Conservation (phyloP, 1,140 invertebrate species). For the Bombus confusus region DNA sequence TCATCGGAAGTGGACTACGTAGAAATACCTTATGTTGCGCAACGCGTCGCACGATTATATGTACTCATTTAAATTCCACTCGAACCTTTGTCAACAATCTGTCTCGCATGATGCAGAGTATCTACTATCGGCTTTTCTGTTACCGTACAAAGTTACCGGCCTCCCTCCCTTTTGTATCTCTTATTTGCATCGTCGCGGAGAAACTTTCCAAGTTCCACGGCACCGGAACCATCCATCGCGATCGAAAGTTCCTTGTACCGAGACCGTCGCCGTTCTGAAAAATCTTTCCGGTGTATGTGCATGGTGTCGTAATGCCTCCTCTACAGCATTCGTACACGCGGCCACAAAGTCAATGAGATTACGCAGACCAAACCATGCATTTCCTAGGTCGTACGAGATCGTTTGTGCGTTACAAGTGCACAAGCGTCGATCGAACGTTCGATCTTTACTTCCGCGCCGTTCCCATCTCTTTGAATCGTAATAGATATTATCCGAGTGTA, state of each 20-base stretch:
- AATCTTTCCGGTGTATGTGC: constrained; percentile 17
- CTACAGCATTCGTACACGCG: constrained; percentile 3
- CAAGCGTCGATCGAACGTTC: constrained; percentile 22
- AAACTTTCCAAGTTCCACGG: constrained; percentile 51
- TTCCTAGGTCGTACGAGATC: constrained; percentile 56
- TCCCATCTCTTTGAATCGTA: not conserved
- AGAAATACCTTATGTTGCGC: constrained; percentile 40
- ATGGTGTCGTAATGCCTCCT: constrained; percentile 41
- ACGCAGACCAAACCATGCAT: constrained; percentile 30
- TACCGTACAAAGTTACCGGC: constrained; percentile 9
- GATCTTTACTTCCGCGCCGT: constrained; percentile 47
- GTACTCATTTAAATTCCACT: constrained; percentile 42
- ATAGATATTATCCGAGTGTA: not conserved
- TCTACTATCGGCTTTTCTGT: constrained; percentile 18
- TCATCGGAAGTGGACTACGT: constrained; percentile 48
- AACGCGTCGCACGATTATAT: constrained; percentile 31
- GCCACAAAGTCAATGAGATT: constrained; percentile 53
- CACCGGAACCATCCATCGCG: constrained; percentile 50
- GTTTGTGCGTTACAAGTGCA: constrained; percentile 46
- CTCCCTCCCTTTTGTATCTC: constrained; percentile 17
- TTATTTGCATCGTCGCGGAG: constrained; percentile 50
- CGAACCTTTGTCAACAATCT: constrained; percentile 41
- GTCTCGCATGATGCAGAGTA: constrained; percentile 40
- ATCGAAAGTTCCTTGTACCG: constrained; percentile 57
- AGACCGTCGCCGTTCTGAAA: constrained; percentile 37